Conservation (phyloP, 2,888 invertebrate species). For the Callyntrura guangdongensis region DNA sequence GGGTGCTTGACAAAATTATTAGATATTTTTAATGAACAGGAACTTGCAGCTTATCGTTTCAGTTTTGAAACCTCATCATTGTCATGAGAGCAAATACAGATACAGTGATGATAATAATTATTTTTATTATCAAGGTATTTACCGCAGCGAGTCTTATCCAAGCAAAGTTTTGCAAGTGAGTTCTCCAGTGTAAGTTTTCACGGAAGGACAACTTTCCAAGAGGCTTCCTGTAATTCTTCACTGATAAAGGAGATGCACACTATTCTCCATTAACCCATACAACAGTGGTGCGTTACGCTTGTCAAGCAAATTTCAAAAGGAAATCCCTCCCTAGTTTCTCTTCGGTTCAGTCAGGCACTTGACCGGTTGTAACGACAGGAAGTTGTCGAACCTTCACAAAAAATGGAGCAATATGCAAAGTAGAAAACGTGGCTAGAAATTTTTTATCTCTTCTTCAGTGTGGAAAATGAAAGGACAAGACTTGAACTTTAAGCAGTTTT, state of each 20-base stretch:
- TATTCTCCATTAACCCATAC: too few relatives aligned
- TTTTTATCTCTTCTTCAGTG: constrained; percentile 3
- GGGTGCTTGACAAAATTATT: constrained; percentile 35
- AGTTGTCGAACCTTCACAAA: constrained; percentile 2
- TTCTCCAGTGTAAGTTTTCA: not conserved
- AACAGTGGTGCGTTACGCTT: not conserved
- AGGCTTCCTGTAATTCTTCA: too few relatives aligned
- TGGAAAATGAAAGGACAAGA: constrained; percentile 72
- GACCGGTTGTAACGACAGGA: constrained; percentile 31
- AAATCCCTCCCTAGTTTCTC: constrained; percentile 3
- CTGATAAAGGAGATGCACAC: too few relatives aligned
- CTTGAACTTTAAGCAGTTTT: constrained; percentile 70
- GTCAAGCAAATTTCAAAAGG: not conserved
- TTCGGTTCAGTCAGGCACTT: not conserved
- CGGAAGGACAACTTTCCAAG: too few relatives aligned
- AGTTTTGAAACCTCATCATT: constrained; percentile 4
- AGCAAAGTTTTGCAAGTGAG: not conserved
- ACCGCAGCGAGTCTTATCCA: not conserved
- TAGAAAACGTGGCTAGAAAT: constrained; percentile 66
- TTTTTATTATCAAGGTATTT: not conserved
- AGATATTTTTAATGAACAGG: not conserved
- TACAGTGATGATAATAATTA: constrained; percentile 9
- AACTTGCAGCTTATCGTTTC: not conserved
- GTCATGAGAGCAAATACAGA: not conserved
- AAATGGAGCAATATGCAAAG: constrained; percentile 57